phyloP scores from a whole-genome alignment of 2,113 vertebrate genomes.

The Eurypyga helias region DNA sequence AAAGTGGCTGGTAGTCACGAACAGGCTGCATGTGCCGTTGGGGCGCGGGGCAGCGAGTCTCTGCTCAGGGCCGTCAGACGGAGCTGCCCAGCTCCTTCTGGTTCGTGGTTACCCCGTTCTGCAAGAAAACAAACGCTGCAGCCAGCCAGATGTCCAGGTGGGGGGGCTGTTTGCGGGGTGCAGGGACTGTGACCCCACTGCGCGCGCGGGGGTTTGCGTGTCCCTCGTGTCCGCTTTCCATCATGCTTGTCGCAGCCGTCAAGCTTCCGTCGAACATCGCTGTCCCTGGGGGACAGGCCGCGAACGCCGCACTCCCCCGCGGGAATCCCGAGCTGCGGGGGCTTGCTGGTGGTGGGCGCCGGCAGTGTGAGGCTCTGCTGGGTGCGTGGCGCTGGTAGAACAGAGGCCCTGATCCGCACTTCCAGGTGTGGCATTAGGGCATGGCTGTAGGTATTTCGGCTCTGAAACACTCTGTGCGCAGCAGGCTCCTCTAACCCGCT shows the following conservation, averaged over 20 bases:
- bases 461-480: background rate
- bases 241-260: background rate
- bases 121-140: background rate
- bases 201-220: accelerated
- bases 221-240: background rate
- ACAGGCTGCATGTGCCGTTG: accelerated
- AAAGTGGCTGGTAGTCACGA: accelerated
- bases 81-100: background rate
- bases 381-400: accelerated
- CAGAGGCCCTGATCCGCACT: background rate
- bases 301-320: accelerated
- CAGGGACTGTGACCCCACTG: accelerated
- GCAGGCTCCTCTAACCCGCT: background rate
- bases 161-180: background rate
- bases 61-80: accelerated
- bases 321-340: accelerated
- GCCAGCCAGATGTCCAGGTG: accelerated
- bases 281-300: too few relatives aligned
- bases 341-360: background rate
- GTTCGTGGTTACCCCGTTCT: background rate
- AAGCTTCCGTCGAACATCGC: too few relatives aligned
- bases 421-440: background rate
- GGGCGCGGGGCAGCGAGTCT: background rate
- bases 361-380: background rate
- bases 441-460: background rate